Percentiles rank a stretch among this genome's conserved stretches.
Conservation (phyloP, 2,797 vertebrate genomes). For the Gymnoscopelus braueri region DNA sequence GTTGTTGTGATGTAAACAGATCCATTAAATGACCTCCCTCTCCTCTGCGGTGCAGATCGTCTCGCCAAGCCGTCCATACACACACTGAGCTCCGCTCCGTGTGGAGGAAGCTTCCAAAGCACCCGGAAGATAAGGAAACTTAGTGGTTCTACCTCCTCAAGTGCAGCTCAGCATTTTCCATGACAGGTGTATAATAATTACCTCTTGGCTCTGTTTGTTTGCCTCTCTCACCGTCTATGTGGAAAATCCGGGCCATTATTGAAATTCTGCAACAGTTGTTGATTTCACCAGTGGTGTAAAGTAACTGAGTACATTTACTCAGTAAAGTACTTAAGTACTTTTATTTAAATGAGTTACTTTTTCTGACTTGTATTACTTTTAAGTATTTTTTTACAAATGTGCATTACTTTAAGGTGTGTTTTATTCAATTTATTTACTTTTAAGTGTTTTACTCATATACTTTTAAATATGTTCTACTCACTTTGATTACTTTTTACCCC, state of each 20-base stretch:
- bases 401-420: too few species aligned
- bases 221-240: slow-evolving; percentile 27
- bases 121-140: slow-evolving; percentile 75
- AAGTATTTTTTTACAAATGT: too few species aligned
- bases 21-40: not conserved
- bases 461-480: too few species aligned
- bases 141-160: slow-evolving; percentile 28
- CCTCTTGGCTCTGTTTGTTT: slow-evolving; percentile 30
- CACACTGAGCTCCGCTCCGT: not conserved
- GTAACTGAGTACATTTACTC: too few species aligned
- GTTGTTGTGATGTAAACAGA: too few species aligned
- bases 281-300: not conserved
- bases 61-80: not conserved
- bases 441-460: too few species aligned
- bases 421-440: not conserved
- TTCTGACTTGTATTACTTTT: too few species aligned
- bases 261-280: not conserved
- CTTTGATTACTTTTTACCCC: too few species aligned
- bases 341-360: too few species aligned
- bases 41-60: not conserved
- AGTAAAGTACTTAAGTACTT: too few species aligned
- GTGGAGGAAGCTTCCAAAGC: slow-evolving; percentile 13
- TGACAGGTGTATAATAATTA: slow-evolving; percentile 67
- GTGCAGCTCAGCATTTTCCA: slow-evolving; percentile 57
- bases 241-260: slow-evolving; percentile 40